These are phyloP conservation scores for Trichogramma dendrolimi DNA, from an alignment of 2,888 invertebrate genomes.

Conservation along the genomic window DNA sequence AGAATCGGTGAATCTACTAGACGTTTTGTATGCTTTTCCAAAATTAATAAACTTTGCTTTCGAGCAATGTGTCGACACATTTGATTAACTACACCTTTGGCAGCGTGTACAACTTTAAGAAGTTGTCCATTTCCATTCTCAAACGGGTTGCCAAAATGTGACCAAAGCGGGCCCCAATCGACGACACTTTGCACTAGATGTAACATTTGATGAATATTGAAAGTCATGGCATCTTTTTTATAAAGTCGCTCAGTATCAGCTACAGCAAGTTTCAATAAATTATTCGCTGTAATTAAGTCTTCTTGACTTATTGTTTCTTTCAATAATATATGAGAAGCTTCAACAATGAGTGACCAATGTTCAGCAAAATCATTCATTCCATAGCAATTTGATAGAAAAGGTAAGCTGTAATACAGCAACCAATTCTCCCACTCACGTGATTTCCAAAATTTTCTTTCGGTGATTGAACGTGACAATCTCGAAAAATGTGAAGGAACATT, in stretches of 20 bases:
- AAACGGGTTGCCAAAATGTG: conserved; percentile 14
- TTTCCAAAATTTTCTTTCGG: conserved; percentile 16
- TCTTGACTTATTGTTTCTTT: too few relatives aligned
- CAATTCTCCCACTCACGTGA: conserved; percentile 22
- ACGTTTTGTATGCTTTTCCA: neutral
- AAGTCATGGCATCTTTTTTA: too few relatives aligned
- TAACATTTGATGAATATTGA: conserved; percentile 3
- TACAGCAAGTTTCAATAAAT: too few relatives aligned
- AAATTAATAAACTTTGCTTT: neutral
- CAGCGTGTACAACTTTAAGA: neutral
- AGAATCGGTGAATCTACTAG: too few relatives aligned
- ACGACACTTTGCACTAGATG: conserved; percentile 1
- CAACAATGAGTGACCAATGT: too few relatives aligned
- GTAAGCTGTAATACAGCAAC: conserved; percentile 20
- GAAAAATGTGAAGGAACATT: conserved; percentile 15
- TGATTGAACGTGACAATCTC: conserved; percentile 10
- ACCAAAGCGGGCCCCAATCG: neutral
- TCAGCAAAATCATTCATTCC: too few relatives aligned
- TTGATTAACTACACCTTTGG: conserved; percentile 9
- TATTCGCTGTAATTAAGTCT: too few relatives aligned
- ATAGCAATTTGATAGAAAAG: neutral
- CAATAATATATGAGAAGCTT: too few relatives aligned
- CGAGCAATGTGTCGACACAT: neutral
- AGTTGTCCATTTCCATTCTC: conserved; percentile 14
- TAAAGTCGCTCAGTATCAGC: too few relatives aligned